A percentile compares a stretch with the other conserved stretches of the same genome.
Evolutionary conservation across 2,113 vertebrate species (phyloP).

Genomic region (Anolis carolinensis): DNA sequence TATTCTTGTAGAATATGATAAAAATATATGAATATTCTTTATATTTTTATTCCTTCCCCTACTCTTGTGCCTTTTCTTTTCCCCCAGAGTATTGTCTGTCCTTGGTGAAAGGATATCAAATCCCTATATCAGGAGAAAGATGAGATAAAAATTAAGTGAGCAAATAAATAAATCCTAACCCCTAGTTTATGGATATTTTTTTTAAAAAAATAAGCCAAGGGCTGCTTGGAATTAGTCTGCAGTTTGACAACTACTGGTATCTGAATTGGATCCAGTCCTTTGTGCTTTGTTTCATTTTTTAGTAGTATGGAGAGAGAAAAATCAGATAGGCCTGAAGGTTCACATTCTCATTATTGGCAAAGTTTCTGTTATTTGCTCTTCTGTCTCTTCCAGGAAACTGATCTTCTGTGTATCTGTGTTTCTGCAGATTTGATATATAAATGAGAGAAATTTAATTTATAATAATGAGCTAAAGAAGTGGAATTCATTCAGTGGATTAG

Average conservation of each 20-base stretch:
- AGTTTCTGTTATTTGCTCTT: not conserved
- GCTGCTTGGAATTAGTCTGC: not conserved
- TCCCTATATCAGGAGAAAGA: too few species aligned
- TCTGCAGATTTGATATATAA: conserved; percentile 16
- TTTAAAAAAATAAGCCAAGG: not conserved
- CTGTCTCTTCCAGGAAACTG: conserved; percentile 15
- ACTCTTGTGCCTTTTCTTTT: too few species aligned
- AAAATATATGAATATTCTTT: not conserved
- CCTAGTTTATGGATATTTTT: not conserved
- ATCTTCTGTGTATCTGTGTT: conserved; percentile 1
- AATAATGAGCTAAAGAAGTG: conserved; percentile 13
- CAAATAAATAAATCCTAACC: too few species aligned
- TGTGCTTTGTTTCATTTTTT: not conserved
- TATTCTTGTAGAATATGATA: too few species aligned
- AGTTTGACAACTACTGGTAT: not conserved
- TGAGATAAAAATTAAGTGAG: too few species aligned
- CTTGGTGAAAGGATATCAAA: too few species aligned
- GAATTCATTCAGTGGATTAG: conserved; percentile 14
- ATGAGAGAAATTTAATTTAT: conserved; percentile 18
- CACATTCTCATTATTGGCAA: not conserved
- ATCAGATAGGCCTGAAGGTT: not conserved
- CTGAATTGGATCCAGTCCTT: not conserved
- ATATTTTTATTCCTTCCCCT: not conserved
- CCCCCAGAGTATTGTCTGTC: not conserved
- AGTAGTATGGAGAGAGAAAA: not conserved